Conservation (phyloP, 2,888 invertebrate genomes). For the Phorcus lineatus region DNA sequence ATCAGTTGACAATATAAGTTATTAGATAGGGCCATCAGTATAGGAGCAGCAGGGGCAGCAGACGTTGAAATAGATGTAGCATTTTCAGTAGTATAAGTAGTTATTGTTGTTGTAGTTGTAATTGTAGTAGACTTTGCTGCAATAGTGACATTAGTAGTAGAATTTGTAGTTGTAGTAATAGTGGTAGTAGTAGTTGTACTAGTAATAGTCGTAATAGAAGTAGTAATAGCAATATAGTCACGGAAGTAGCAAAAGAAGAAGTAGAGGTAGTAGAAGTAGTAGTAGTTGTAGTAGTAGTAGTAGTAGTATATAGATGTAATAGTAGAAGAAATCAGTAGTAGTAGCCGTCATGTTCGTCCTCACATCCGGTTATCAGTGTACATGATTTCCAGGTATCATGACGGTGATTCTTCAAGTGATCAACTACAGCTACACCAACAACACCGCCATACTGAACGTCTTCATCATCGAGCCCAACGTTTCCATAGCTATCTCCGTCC, state of each 20-base stretch:
- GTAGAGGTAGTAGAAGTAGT: neutral
- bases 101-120: too few relatives aligned
- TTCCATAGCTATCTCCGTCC: slow-evolving; percentile 5
- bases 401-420: neutral
- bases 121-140: neutral
- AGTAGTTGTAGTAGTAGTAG: slow-evolving; percentile 6
- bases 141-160: too few relatives aligned
- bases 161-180: too few relatives aligned
- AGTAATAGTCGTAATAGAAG: neutral
- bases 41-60: too few relatives aligned
- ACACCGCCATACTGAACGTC: neutral
- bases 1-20: too few relatives aligned
- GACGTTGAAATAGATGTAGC: too few relatives aligned
- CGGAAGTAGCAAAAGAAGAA: neutral
- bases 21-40: too few relatives aligned
- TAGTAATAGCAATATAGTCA: too few relatives aligned
- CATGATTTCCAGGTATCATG: neutral
- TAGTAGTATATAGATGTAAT: neutral
- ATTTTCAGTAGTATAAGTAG: too few relatives aligned
- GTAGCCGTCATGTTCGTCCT: neutral
- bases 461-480: slow-evolving; percentile 9
- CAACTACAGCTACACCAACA: neutral
- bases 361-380: neutral
- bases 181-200: neutral
- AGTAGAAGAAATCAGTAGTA: neutral